Evolutionary conservation across 1,140 invertebrate species (phyloP).

Genomic region (Cydia fagiglandana): DNA sequence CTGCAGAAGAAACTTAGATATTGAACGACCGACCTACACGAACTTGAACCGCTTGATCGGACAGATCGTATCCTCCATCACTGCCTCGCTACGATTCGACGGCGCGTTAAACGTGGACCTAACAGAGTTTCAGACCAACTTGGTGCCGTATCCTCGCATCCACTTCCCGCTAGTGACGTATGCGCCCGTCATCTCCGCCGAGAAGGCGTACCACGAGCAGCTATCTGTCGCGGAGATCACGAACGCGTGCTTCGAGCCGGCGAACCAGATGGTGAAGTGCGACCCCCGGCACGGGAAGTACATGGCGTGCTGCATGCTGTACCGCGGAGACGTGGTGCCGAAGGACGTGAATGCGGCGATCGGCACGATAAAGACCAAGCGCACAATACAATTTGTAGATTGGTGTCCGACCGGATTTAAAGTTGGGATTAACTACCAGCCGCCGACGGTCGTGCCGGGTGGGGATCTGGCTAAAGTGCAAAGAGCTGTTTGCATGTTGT

Average conservation of each 20-base stretch:
- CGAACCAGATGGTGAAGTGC: conserved; percentile 95
- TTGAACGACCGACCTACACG: conserved; percentile 90
- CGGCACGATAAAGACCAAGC: conserved; percentile 90
- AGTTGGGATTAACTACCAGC: conserved; percentile 89
- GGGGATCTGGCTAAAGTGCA: conserved; percentile 88
- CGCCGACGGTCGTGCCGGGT: conserved; percentile 90
- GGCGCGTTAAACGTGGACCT: conserved; percentile 93
- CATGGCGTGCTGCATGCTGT: conserved; percentile 92
- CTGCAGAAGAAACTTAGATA: conserved; percentile 92
- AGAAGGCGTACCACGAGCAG: conserved; percentile 91
- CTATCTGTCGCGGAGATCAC: conserved; percentile 92
- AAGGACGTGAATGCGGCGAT: conserved; percentile 94
- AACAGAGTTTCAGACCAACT: conserved; percentile 93
- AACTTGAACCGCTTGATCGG: conserved; percentile 90
- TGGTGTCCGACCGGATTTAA: conserved; percentile 94
- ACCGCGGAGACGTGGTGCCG: conserved; percentile 85
- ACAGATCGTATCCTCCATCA: conserved; percentile 93
- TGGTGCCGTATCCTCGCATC: conserved; percentile 91
- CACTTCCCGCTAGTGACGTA: conserved; percentile 93
- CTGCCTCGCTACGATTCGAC: conserved; percentile 80
- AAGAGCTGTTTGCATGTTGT: conserved; percentile 92
- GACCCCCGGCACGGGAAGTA: conserved; percentile 93
- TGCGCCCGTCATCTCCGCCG: conserved; percentile 90
- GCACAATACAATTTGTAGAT: conserved; percentile 92
- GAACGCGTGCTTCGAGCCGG: conserved; percentile 92